Evolutionary conservation across 2,113 vertebrate genomes (phyloP).

Genomic region (Rhinogobius similis): DNA sequence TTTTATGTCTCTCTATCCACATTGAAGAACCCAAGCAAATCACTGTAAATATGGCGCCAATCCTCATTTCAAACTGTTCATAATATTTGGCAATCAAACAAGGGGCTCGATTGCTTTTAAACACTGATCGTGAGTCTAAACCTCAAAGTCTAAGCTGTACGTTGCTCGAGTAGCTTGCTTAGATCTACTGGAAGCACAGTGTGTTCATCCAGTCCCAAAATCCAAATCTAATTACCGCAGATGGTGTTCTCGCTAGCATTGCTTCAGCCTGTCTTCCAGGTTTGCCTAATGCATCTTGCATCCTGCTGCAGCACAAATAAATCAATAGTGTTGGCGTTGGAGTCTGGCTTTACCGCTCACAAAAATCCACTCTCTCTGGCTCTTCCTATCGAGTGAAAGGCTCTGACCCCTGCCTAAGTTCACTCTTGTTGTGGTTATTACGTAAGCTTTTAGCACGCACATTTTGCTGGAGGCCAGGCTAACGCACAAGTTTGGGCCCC

Average conservation of each 20-base stretch:
- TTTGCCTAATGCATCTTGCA: conserved; percentile 9
- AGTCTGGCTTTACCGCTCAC: conserved; percentile 8
- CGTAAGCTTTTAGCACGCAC: conserved; percentile 25
- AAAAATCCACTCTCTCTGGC: conserved; percentile 1
- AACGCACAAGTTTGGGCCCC: conserved; percentile 26
- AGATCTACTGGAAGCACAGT: neutral
- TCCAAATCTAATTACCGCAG: conserved; percentile 6
- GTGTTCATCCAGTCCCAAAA: neutral
- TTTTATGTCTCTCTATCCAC: neutral
- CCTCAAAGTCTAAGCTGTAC: neutral
- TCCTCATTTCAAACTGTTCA: neutral
- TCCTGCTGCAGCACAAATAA: neutral
- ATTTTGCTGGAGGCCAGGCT: conserved; percentile 16
- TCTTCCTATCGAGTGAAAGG: conserved; percentile 7
- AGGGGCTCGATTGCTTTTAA: neutral
- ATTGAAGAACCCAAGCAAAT: neutral
- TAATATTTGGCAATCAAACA: neutral
- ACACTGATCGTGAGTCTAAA: too few species aligned
- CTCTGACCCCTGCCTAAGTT: conserved; percentile 15
- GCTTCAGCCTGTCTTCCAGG: conserved; percentile 1
- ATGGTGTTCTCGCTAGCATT: neutral
- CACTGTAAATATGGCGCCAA: neutral
- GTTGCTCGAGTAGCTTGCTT: too few species aligned
- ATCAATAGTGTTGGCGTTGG: conserved; percentile 19
- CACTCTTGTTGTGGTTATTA: conserved; percentile 24